Evolutionary conservation across 2,113 vertebrate genomes (phyloP).

Genomic region (Prinia subflava): DNA sequence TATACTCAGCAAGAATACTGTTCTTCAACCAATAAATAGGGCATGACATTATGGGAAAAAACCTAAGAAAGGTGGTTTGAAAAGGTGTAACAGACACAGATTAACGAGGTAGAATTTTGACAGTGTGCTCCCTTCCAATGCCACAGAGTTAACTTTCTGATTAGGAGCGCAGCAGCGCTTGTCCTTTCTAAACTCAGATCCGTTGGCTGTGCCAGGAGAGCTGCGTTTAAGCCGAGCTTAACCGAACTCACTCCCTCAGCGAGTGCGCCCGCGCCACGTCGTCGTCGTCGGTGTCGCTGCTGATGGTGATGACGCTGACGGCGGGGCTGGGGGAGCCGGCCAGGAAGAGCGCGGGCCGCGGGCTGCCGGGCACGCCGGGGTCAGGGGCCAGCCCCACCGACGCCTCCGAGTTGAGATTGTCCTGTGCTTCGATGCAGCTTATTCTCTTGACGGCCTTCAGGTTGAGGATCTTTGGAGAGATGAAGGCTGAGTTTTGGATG

Average conservation of each 20-base stretch:
- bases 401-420: slow-evolving; percentile 69
- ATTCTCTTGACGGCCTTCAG: slow-evolving; percentile 81
- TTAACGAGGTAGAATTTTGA: background rate
- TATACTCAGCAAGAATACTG: background rate
- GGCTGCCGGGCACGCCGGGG: slow-evolving; percentile 72
- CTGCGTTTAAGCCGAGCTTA: background rate
- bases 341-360: slow-evolving; percentile 87
- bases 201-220: background rate
- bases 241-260: slow-evolving; percentile 81
- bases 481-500: slow-evolving; percentile 84
- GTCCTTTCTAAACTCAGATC: background rate
- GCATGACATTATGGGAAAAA: background rate
- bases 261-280: slow-evolving; percentile 78
- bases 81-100: background rate
- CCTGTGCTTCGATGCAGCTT: slow-evolving; percentile 76
- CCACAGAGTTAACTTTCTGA: background rate
- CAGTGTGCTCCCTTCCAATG: background rate
- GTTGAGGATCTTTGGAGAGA: slow-evolving; percentile 91
- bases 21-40: background rate
- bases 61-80: background rate
- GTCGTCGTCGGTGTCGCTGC: slow-evolving; percentile 92
- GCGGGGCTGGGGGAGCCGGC: slow-evolving; percentile 86
- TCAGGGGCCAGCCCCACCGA: slow-evolving; percentile 67
- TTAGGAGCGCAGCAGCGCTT: background rate
- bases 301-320: slow-evolving; percentile 94